Conservation (phyloP, 1,140 invertebrate species). For the Lepidurus packardi region DNA sequence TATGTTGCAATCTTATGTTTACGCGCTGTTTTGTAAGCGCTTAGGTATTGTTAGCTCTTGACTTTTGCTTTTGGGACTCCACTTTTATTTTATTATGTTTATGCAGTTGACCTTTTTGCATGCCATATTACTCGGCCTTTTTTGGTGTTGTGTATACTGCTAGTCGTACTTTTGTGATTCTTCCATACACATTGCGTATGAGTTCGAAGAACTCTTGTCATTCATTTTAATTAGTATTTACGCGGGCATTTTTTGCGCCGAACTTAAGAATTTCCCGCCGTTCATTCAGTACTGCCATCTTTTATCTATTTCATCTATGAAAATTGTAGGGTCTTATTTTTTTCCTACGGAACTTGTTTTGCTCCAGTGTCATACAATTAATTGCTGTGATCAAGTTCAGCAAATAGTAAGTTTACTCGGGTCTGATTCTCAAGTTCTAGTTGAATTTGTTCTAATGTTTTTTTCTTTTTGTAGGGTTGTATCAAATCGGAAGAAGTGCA, state of each 20-base stretch:
- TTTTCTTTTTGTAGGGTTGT: not conserved
- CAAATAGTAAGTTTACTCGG: too few species aligned
- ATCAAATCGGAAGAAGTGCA: too few species aligned
- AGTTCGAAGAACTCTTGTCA: not conserved
- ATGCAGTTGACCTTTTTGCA: not conserved
- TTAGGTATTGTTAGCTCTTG: not conserved
- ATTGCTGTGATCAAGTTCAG: too few species aligned
- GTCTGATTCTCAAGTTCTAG: too few species aligned
- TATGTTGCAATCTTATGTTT: not conserved
- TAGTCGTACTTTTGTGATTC: constrained; percentile 22
- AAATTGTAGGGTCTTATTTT: too few species aligned
- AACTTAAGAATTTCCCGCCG: not conserved
- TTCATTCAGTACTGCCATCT: not conserved
- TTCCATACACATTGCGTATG: constrained; percentile 12
- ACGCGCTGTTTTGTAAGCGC: not conserved
- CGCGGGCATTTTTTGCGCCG: not conserved
- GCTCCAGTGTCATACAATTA: too few species aligned
- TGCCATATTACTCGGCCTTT: constrained; percentile 14
- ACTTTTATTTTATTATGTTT: not conserved
- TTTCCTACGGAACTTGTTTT: too few species aligned
- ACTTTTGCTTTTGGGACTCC: not conserved
- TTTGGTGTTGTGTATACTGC: constrained; percentile 19
- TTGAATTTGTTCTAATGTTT: not conserved
- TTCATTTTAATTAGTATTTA: too few species aligned
- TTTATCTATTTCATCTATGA: too few species aligned